phyloP scores from a whole-genome alignment of 2,113 vertebrate genomes.

The Triplophysa tibetana region DNA sequence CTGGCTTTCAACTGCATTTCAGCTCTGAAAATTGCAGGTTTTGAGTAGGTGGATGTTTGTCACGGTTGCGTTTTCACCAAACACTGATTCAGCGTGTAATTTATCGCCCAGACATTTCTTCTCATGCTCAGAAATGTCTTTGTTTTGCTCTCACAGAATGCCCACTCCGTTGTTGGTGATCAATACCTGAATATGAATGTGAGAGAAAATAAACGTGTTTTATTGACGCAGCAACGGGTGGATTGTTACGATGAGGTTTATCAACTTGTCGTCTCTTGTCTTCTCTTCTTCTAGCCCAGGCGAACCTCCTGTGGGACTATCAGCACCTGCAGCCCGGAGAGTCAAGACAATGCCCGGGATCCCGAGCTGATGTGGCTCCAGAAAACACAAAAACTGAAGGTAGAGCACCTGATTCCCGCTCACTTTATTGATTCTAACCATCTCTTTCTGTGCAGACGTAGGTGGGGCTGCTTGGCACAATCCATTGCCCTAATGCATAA shows the following conservation, averaged over 20 bases:
- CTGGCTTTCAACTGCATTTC: not conserved
- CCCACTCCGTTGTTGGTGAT: not conserved
- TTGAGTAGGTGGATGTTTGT: conserved; percentile 1
- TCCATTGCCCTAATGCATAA: conserved; percentile 53
- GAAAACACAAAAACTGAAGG: conserved; percentile 74
- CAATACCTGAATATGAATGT: conserved; percentile 24
- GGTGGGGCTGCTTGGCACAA: conserved; percentile 49
- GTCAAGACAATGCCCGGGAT: conserved; percentile 52
- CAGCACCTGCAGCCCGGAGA: conserved; percentile 42
- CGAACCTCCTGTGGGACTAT: conserved; percentile 37
- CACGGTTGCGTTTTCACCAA: not conserved
- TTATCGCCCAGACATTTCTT: conserved; percentile 2
- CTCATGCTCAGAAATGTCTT: not conserved
- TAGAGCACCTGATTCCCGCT: conserved; percentile 55
- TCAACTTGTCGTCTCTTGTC: conserved; percentile 33
- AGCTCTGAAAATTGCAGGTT: not conserved
- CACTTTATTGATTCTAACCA: conserved; percentile 54
- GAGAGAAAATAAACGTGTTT: conserved; percentile 13
- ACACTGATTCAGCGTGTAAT: not conserved
- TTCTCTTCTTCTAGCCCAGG: conserved; percentile 52
- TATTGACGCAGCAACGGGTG: conserved; percentile 13
- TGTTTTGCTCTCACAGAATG: conserved; percentile 2
- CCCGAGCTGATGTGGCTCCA: conserved; percentile 68
- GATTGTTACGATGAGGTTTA: conserved; percentile 15
- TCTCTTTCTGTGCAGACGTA: conserved; percentile 36